Base-by-base conservation (phyloP, 2,888 invertebrate genomes). In the Malacosoma neustria region DNA sequence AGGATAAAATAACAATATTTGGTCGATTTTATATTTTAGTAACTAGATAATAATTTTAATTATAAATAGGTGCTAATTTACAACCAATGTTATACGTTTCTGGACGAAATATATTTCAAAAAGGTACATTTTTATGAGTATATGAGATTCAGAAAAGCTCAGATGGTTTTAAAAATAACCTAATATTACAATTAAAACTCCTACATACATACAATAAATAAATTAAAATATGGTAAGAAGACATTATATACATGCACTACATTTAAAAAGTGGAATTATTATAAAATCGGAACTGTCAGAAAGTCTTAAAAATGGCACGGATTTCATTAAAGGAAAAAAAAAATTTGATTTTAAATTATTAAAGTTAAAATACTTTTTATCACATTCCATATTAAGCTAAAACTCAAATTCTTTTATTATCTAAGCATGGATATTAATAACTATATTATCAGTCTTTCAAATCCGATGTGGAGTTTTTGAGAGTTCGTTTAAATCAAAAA, bases 41-140 rank as follows among this genome's bases (percentile, higher is more conserved):
- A 85, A 85, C 81, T 85, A 85, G 81, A 84, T 84, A 85, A 80
- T 79, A 73, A 76, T 79, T 72, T 76, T 72, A 65, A 75, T 80
- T 80, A 82, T 82, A 81, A 81, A 84, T 82, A 82, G 71, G 70
- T 65, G 71, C 69, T 74, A 76, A 80, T 74, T 68, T 80, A 82
- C 77, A 81, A 79, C 71, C 74, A 70, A 72, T 73, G 71, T 63
- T 60, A 59, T 70, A 56, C 65, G 62, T 66, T 73, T 76, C 67
- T 79, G 79, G 82, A 82, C 79, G 77, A 79, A 76, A 74, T 79
- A 75, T 72, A 70, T 74, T 79, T 62, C 66, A 69, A 72, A 69
- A 67, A 76, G 69, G 73, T 77, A 74, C 70, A 70, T 73, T 67
- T 57, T 59, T 22, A 65, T 58, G 48, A 61, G 60, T 55, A 57